Evolutionary conservation across 2,888 invertebrate species (phyloP).

Genomic region (Drosophila crucigera): DNA sequence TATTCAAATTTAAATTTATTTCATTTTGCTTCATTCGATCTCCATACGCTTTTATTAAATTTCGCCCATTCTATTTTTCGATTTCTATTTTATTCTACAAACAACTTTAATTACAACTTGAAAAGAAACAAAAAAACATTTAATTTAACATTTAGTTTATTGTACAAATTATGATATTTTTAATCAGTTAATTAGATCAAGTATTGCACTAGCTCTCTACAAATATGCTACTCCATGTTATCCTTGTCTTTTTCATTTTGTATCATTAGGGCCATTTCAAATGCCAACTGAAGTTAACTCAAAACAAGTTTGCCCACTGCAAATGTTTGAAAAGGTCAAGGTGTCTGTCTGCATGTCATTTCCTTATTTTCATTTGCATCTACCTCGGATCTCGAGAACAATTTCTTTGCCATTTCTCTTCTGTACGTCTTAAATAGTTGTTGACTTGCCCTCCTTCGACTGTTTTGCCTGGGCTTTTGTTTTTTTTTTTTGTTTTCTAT

Average conservation of each 20-base stretch:
- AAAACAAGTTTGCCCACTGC: constrained; percentile 9
- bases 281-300: not conserved
- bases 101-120: not conserved
- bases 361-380: not conserved
- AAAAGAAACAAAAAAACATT: not conserved
- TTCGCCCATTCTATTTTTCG: no score
- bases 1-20: not conserved
- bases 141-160: not conserved
- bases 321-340: constrained; percentile 29
- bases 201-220: not conserved
- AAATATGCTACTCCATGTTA: not conserved
- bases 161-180: not conserved
- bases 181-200: not conserved
- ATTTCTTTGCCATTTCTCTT: not conserved
- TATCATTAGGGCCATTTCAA: not conserved
- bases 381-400: constrained; percentile 1
- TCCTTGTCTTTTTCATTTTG: not conserved
- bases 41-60: not conserved
- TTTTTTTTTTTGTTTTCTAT: constrained; percentile 21
- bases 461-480: constrained; percentile 57
- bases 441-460: constrained; percentile 34
- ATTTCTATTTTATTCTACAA: not conserved
- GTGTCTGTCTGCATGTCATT: not conserved
- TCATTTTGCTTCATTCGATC: not conserved
- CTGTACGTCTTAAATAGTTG: constrained; percentile 40